phyloP scores from a whole-genome alignment of 2,888 invertebrate genomes.

The Calameuta pallipes region DNA sequence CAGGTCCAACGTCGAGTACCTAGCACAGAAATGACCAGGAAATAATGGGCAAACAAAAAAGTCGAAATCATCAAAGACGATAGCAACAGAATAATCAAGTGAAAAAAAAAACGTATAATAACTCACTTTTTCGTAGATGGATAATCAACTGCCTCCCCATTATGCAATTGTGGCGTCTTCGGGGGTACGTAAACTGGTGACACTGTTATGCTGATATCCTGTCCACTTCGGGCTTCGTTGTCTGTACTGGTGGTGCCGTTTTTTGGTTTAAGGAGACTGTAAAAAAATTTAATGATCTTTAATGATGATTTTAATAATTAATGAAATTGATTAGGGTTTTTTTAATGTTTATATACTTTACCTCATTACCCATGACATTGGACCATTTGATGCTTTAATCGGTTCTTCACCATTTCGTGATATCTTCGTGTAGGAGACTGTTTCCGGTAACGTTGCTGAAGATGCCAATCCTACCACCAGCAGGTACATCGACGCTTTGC shows the following conservation, averaged over 20 bases:
- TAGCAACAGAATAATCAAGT: not conserved
- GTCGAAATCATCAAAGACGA: not conserved
- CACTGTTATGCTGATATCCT: slow-evolving; percentile 45
- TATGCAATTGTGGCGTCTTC: slow-evolving; percentile 40
- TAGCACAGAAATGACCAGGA: slow-evolving; percentile 16
- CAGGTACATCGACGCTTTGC: slow-evolving; percentile 14
- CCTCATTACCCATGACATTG: slow-evolving; percentile 34
- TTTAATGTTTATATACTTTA: slow-evolving; percentile 7
- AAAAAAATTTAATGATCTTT: not conserved
- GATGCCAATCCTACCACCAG: not conserved
- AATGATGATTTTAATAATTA: not conserved
- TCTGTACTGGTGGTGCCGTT: not conserved
- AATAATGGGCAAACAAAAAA: not conserved
- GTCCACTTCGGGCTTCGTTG: slow-evolving; percentile 35
- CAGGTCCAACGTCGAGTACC: slow-evolving; percentile 52
- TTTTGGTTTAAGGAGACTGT: slow-evolving; percentile 2
- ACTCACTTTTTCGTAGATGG: slow-evolving; percentile 41
- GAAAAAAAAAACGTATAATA: not conserved
- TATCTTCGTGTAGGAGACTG: slow-evolving; percentile 49
- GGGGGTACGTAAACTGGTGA: slow-evolving; percentile 50
- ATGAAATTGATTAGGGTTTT: not conserved
- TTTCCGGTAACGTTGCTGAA: slow-evolving; percentile 32
- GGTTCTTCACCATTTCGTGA: slow-evolving; percentile 42
- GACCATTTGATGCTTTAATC: slow-evolving; percentile 12
- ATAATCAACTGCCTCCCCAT: slow-evolving; percentile 55